These are phyloP conservation scores for Propithecus deckenii DNA, from an alignment of 2,797 vertebrate genomes.

Conservation along the genomic window DNA sequence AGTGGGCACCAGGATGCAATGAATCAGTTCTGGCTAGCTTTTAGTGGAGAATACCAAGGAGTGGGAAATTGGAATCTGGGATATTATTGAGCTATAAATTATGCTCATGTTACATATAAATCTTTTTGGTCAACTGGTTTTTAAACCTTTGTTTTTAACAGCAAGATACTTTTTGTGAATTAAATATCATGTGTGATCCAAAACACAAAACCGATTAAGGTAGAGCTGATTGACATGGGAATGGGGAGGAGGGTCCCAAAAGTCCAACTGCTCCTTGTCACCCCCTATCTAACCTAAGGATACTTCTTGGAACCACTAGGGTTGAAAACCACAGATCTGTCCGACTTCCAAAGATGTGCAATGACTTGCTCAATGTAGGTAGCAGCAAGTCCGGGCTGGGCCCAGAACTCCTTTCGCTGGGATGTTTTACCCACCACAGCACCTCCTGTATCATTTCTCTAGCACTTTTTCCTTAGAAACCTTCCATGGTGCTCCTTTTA, in stretches of 20 bases:
- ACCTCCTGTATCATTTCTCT: neutral
- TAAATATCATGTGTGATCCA: neutral
- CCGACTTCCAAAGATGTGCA: neutral
- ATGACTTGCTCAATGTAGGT: neutral
- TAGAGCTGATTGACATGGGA: neutral
- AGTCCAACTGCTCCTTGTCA: fast-evolving
- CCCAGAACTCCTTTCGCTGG: neutral
- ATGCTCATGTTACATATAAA: neutral
- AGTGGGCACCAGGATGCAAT: neutral
- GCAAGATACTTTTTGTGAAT: neutral
- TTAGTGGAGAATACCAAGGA: neutral
- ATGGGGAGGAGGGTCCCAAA: neutral
- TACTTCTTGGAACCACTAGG: neutral
- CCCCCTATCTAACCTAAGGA: neutral
- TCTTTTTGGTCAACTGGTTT: neutral
- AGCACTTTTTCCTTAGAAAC: neutral
- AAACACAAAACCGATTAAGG: neutral
- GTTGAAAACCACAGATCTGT: neutral
- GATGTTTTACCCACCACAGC: neutral
- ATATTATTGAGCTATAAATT: neutral
- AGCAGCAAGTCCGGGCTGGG: neutral
- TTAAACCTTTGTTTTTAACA: neutral
- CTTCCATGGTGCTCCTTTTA: neutral
- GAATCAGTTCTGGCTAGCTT: neutral
- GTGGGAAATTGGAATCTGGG: neutral